Conservation (phyloP, 2,113 vertebrate species). For the Ophiodon elongatus region DNA sequence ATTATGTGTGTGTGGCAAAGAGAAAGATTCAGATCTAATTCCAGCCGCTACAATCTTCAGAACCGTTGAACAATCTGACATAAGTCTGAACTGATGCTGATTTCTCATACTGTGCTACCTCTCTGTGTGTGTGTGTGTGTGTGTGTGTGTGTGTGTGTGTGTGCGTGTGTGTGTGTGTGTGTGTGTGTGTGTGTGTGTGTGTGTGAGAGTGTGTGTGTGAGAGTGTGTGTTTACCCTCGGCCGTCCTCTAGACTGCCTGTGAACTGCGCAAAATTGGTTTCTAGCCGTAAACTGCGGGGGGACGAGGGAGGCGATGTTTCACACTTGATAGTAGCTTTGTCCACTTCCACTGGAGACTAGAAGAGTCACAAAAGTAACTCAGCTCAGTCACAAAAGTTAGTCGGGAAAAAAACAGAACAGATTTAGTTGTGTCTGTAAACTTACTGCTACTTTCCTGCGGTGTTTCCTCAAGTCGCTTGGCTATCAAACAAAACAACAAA, state of each 20-base stretch:
- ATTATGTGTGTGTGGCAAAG: not conserved
- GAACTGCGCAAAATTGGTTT: slow-evolving; percentile 91
- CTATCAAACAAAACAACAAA: slow-evolving; percentile 80
- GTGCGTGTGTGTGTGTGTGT: slow-evolving; percentile 25
- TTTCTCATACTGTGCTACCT: not conserved
- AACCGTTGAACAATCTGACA: not conserved
- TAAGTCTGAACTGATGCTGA: not conserved
- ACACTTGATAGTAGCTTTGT: slow-evolving; percentile 98
- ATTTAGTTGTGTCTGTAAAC: slow-evolving; percentile 66
- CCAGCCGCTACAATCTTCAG: not conserved
- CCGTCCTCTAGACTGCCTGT: slow-evolving; percentile 93
- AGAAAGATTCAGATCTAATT: not conserved
- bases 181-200: slow-evolving; percentile 20
- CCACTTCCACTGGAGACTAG: slow-evolving; percentile 94
- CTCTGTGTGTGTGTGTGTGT: slow-evolving; percentile 23
- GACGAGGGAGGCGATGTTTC: slow-evolving; percentile 97
- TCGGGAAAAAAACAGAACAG: not conserved
- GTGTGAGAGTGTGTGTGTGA: slow-evolving; percentile 37
- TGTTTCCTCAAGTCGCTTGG: slow-evolving; percentile 98
- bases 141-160: slow-evolving; percentile 42
- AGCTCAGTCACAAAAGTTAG: not conserved
- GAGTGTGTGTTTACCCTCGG: slow-evolving; percentile 85
- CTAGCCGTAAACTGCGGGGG: slow-evolving; percentile 91
- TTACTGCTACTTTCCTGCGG: slow-evolving; percentile 94
- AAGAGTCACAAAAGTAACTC: slow-evolving; percentile 33